phyloP scores from a whole-genome alignment of 2,797 vertebrate genomes.

The Lithobates sylvaticus region DNA sequence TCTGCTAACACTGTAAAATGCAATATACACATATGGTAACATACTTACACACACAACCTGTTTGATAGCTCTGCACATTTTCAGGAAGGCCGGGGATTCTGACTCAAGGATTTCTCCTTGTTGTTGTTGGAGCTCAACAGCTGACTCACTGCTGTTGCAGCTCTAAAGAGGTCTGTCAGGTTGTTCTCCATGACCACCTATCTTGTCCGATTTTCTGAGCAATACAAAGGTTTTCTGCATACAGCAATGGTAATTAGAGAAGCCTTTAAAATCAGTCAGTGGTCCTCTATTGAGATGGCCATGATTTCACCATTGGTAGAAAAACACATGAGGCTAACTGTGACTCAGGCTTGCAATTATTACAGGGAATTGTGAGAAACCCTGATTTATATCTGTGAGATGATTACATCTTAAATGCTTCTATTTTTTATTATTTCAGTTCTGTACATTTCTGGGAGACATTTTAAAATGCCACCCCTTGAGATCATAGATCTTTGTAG shows the following conservation, averaged over 20 bases:
- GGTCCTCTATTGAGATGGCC: neutral
- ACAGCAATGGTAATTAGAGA: neutral
- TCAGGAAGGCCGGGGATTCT: conserved; percentile 16
- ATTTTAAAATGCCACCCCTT: too few relatives aligned
- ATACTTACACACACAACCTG: conserved; percentile 42
- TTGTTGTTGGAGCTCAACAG: conserved; percentile 1
- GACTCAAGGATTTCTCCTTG: neutral
- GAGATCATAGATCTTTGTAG: too few relatives aligned
- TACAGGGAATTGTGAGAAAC: neutral
- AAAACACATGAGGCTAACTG: neutral
- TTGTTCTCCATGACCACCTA: neutral
- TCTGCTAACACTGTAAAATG: conserved; percentile 10
- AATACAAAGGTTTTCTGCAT: neutral
- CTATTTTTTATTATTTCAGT: too few relatives aligned
- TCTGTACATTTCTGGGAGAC: too few relatives aligned
- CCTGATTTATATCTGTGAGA: neutral
- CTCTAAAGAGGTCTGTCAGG: neutral
- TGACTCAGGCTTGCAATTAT: neutral
- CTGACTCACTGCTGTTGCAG: neutral
- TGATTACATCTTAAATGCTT: neutral
- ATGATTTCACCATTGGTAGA: neutral
- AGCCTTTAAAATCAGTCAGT: neutral
- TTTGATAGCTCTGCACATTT: conserved; percentile 16
- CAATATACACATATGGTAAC: conserved; percentile 32
- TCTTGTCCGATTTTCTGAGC: neutral